Conservation (phyloP, 2,113 vertebrate genomes). For the Halcyon senegalensis region DNA sequence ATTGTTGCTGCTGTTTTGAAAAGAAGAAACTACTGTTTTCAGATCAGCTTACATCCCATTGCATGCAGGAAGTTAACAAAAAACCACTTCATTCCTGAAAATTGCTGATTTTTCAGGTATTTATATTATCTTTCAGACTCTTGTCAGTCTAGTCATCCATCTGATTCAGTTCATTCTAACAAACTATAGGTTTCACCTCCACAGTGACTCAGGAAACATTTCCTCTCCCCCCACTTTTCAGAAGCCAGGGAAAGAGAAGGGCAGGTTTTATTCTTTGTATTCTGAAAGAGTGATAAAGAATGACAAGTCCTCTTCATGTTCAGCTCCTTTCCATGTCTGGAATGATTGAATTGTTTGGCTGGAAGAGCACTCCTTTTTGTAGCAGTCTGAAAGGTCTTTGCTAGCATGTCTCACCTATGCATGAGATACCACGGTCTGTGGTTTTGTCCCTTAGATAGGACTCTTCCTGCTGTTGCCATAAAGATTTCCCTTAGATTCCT, state of each 20-base stretch:
- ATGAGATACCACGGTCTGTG: neutral
- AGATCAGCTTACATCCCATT: neutral
- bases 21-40: neutral
- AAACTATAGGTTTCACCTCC: neutral
- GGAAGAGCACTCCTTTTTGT: neutral
- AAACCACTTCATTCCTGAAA: neutral
- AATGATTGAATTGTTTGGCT: neutral
- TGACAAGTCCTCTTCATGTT: neutral
- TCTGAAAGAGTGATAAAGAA: neutral
- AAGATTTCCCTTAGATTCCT: neutral
- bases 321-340: neutral
- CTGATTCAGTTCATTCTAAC: neutral
- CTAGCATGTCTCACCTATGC: neutral
- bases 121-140: constrained; percentile 5
- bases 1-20: neutral
- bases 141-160: neutral
- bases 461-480: neutral
- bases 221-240: neutral
- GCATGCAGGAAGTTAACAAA: neutral
- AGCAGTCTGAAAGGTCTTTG: neutral
- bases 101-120: neutral
- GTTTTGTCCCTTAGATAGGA: neutral
- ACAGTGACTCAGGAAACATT: neutral
- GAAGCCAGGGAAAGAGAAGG: neutral
- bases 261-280: neutral